Base-by-base conservation (phyloP, 2,797 vertebrate species). In the Tolypeutes matacus region DNA sequence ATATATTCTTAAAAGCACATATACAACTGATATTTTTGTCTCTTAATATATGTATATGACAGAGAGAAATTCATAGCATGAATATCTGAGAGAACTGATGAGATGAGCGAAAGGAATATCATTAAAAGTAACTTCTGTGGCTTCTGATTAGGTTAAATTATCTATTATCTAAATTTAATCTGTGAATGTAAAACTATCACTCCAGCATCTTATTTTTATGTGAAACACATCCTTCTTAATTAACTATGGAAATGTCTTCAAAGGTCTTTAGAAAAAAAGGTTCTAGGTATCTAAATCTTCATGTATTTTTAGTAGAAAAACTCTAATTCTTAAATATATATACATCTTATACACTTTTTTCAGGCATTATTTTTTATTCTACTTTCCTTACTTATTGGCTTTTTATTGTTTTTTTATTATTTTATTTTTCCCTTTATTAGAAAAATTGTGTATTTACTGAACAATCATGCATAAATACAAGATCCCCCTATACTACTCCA, bases 61-160 rank as follows among this genome's bases (percentile, higher is more conserved):
- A 95, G 88, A 93, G 4, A 72, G 53, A 81, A 94, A 86, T 64
- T 92, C 64, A 92, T 76, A 90, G 36, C 73, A 75, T 46, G 75
- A 70, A 73, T 96, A 81, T 70, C 36, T 88, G 73, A 88, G 58
- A 89, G 82, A 94, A 86, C 85, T 96, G 82, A 96, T 88, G 91
- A 95, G 64, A 89, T 94, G 91, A 96, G 86, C 88, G 86, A 97
- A 95, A 73, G 53, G 14, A 7, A 64, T 93, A 42, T 94, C 64
- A 96, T 95, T 76, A 96, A 96, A 96, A 93, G 88, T 96, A 97
- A 95, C 83, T 94, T 58, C 27, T 87, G 34, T 70, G n/a, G 53
- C 91, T 83, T 97, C 87, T 96, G 60, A 95, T 96, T 94, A 93
- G 84, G 73, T 93, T 39, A 96, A 95, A 97, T 97, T 95, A 91